These are phyloP conservation scores for Aptenodytes forsteri DNA, from an alignment of 2,113 vertebrate genomes.

Conservation along the genomic window DNA sequence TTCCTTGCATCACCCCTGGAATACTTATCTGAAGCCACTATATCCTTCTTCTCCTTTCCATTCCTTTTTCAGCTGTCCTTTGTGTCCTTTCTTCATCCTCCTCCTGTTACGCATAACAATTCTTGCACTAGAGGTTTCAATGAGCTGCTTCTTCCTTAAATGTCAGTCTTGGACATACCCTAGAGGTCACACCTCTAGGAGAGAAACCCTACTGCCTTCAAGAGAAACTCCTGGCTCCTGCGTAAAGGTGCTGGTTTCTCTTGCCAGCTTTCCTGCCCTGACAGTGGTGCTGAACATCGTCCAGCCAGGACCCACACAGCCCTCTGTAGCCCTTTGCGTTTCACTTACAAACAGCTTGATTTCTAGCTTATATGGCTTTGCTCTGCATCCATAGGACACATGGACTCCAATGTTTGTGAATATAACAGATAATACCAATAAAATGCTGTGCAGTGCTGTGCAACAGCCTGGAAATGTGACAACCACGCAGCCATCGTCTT, in stretches of 20 bases:
- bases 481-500: rapidly evolving
- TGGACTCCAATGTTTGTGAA: background rate
- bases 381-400: background rate
- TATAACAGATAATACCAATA: background rate
- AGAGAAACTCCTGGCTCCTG: background rate
- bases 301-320: background rate
- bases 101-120: background rate
- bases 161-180: background rate
- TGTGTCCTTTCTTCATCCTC: background rate
- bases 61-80: background rate
- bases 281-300: background rate
- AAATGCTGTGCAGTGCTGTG: background rate
- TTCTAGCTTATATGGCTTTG: background rate
- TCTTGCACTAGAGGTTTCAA: background rate
- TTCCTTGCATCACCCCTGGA: background rate
- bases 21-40: background rate
- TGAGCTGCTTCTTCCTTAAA: background rate
- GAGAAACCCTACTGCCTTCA: background rate
- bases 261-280: background rate
- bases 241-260: background rate
- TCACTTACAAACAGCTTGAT: background rate
- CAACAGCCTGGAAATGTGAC: background rate
- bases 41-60: background rate
- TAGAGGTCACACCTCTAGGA: background rate
- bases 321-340: background rate